Percentiles rank a stretch among this genome's conserved stretches.
Evolutionary conservation across 2,888 invertebrate species (phyloP).

Genomic region (Ferdinandea cuprea): DNA sequence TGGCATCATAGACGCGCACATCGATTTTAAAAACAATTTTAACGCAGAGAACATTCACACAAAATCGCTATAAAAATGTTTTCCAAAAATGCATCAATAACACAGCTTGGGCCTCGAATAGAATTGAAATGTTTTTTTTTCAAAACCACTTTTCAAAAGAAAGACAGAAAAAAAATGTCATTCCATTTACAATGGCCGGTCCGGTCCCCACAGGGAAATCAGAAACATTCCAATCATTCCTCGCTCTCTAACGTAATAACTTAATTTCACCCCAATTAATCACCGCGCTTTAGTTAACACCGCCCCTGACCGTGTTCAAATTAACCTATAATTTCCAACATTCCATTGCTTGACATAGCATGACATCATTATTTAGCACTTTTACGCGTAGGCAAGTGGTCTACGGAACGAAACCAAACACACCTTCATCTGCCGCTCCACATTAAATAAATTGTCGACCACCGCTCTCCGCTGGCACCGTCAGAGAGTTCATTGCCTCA

Average conservation of each 20-base stretch:
- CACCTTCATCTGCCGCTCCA: slow-evolving; percentile 5
- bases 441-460: slow-evolving; percentile 30
- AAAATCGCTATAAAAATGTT: too few relatives aligned
- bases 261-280: slow-evolving; percentile 43
- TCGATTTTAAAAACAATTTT: too few relatives aligned
- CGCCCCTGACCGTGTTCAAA: not conserved
- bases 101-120: too few relatives aligned
- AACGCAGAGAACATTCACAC: too few relatives aligned
- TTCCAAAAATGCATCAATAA: too few relatives aligned
- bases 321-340: slow-evolving; percentile 22
- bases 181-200: not conserved
- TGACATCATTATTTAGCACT: slow-evolving; percentile 40
- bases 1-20: too few relatives aligned
- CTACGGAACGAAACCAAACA: slow-evolving; percentile 6
- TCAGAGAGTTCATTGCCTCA: slow-evolving; percentile 25
- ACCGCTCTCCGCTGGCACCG: not conserved
- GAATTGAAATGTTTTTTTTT: too few relatives aligned
- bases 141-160: not conserved
- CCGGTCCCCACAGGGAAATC: slow-evolving; percentile 5
- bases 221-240: slow-evolving; percentile 8
- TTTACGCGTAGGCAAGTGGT: not conserved
- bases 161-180: not conserved
- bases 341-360: slow-evolving; percentile 39
- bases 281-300: slow-evolving; percentile 16
- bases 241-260: slow-evolving; percentile 16